phyloP scores from a whole-genome alignment of 2,113 vertebrate species.

The Coptodon bakossiorum region DNA sequence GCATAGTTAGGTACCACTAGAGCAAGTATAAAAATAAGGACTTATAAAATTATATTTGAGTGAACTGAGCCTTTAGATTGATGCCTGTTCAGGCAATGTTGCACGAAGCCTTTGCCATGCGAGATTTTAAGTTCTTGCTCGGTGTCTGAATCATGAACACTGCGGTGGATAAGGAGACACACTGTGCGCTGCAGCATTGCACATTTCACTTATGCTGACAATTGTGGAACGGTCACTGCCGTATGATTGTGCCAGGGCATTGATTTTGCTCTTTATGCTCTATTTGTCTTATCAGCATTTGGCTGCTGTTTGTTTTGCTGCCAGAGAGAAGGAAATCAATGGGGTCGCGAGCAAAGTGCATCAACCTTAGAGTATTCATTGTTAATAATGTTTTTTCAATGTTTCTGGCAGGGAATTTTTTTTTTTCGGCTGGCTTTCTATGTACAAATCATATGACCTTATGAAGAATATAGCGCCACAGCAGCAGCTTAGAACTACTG shows the following conservation, averaged over 20 bases:
- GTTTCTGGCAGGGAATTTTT: neutral
- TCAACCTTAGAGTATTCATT: neutral
- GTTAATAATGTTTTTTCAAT: neutral
- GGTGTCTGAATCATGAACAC: neutral
- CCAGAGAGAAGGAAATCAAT: neutral
- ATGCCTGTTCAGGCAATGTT: neutral
- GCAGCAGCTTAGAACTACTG: slow-evolving; percentile 27
- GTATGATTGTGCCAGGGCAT: slow-evolving; percentile 12
- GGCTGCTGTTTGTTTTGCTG: neutral
- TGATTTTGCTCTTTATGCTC: slow-evolving; percentile 51
- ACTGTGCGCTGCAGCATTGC: neutral
- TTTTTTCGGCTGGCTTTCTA: neutral
- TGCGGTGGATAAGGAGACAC: neutral
- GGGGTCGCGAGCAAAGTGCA: neutral
- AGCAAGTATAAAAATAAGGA: neutral
- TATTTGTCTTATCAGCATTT: slow-evolving; percentile 23
- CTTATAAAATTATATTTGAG: neutral
- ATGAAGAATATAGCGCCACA: slow-evolving; percentile 22
- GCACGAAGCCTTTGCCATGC: neutral
- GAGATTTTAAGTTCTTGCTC: neutral
- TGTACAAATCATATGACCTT: slow-evolving; percentile 46
- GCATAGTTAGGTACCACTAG: neutral
- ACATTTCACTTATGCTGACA: neutral
- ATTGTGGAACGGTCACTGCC: neutral
- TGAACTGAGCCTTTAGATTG: neutral